Evolutionary conservation across 2,888 invertebrate species (phyloP).

Genomic region (Strigamia transsilvanica): DNA sequence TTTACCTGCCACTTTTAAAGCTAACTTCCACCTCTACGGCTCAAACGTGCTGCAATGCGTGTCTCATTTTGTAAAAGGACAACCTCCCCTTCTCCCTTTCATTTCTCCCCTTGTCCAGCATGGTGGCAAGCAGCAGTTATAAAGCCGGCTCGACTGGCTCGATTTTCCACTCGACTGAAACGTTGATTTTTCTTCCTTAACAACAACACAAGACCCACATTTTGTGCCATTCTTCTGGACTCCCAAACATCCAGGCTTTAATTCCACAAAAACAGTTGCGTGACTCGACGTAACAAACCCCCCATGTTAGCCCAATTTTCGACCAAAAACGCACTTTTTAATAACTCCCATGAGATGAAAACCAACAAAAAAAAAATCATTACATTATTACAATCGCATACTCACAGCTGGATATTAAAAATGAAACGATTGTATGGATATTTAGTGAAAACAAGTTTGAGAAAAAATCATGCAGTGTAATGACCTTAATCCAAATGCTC

Average conservation of each 20-base stretch:
- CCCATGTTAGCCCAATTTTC: neutral
- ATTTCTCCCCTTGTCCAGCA: slow-evolving; percentile 6
- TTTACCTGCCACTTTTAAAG: slow-evolving; percentile 14
- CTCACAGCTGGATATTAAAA: slow-evolving; percentile 28
- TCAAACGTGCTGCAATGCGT: slow-evolving; percentile 34
- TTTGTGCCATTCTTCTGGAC: neutral
- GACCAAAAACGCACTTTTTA: slow-evolving; percentile 31
- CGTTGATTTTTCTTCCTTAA: neutral
- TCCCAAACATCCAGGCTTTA: neutral
- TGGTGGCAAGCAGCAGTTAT: slow-evolving; percentile 39
- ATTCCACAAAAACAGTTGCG: slow-evolving; percentile 13
- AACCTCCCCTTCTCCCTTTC: neutral
- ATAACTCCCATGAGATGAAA: neutral
- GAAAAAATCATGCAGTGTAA: slow-evolving; percentile 37
- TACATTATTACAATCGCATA: neutral
- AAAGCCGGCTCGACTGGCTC: slow-evolving; percentile 42
- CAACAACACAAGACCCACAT: neutral
- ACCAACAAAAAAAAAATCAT: slow-evolving; percentile 7
- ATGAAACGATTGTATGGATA: slow-evolving; percentile 9
- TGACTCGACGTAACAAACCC: slow-evolving; percentile 17
- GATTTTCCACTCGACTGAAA: slow-evolving; percentile 44
- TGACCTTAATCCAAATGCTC: slow-evolving; percentile 23
- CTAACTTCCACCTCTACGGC: neutral
- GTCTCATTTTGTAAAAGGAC: slow-evolving; percentile 40
- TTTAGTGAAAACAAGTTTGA: slow-evolving; percentile 21